phyloP scores from a whole-genome alignment of 2,888 invertebrate genomes.

The Ceramica pisi region DNA sequence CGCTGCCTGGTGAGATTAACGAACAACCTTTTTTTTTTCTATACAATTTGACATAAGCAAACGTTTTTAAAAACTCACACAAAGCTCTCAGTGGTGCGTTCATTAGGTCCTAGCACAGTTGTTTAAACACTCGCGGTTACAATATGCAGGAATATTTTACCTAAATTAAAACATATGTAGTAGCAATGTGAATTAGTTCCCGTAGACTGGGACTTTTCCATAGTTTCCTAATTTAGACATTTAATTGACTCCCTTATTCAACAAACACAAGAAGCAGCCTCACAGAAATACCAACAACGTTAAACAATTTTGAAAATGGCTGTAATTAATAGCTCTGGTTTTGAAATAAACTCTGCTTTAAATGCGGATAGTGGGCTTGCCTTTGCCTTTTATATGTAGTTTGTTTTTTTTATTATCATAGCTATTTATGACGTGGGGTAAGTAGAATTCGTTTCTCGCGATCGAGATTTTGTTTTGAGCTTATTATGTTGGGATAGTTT shows the following conservation, averaged over 20 bases:
- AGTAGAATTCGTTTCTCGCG: slow-evolving; percentile 49
- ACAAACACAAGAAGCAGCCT: slow-evolving; percentile 40
- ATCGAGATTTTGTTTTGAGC: slow-evolving; percentile 44
- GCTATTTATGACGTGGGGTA: slow-evolving; percentile 63
- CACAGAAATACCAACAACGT: slow-evolving; percentile 62
- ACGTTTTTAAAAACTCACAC: no score
- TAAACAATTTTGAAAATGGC: slow-evolving; percentile 70
- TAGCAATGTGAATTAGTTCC: neutral
- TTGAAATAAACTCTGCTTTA: slow-evolving; percentile 67
- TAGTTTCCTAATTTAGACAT: slow-evolving; percentile 4
- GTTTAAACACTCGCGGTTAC: neutral
- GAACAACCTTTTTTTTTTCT: no score
- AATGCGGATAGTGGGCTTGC: slow-evolving; percentile 42
- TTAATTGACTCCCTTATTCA: slow-evolving; percentile 18
- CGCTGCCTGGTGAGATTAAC: no score
- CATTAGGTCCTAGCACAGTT: neutral
- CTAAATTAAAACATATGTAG: neutral
- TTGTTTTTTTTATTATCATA: slow-evolving; percentile 63
- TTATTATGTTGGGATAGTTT: slow-evolving; percentile 33
- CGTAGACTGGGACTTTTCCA: neutral
- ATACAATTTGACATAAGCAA: no score
- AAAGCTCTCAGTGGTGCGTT: no score
- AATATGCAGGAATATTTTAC: neutral
- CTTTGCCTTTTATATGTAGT: slow-evolving; percentile 49
- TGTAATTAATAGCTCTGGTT: slow-evolving; percentile 72